Evolutionary conservation across 1,140 invertebrate genomes (phyloP).

Genomic region (Trachelipus rathkii): DNA sequence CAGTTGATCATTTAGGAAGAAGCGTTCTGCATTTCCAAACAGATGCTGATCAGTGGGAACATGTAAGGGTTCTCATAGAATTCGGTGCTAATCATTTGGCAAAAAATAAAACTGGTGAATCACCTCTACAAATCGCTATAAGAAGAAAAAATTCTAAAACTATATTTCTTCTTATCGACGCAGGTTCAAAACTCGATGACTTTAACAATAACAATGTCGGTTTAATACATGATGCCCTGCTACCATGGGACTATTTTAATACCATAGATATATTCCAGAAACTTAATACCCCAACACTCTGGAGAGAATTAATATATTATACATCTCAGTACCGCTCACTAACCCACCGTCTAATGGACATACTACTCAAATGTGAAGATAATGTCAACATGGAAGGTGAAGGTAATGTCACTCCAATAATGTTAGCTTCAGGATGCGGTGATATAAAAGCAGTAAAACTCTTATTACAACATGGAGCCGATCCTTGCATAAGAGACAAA

Average conservation of each 20-base stretch:
- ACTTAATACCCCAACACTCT: slow-evolving; percentile 34
- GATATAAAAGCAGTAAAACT: slow-evolving; percentile 27
- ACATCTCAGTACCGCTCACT: background rate
- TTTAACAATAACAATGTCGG: slow-evolving; percentile 30
- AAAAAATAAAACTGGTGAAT: slow-evolving; percentile 29
- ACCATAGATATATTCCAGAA: slow-evolving; percentile 38
- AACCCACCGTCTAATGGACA: slow-evolving; percentile 12
- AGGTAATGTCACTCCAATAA: slow-evolving; percentile 34
- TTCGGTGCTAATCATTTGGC: slow-evolving; percentile 30
- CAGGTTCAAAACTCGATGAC: slow-evolving; percentile 21
- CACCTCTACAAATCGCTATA: slow-evolving; percentile 35
- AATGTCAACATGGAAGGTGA: slow-evolving; percentile 20
- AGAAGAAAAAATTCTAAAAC: slow-evolving; percentile 23
- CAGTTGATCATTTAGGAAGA: slow-evolving; percentile 33
- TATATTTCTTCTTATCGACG: slow-evolving; percentile 24
- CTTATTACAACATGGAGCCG: slow-evolving; percentile 24
- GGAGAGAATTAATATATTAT: slow-evolving; percentile 34
- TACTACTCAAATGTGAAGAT: slow-evolving; percentile 22
- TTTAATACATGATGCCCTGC: slow-evolving; percentile 32
- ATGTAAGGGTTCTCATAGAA: slow-evolving; percentile 24
- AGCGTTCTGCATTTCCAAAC: slow-evolving; percentile 41
- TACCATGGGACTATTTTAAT: slow-evolving; percentile 41
- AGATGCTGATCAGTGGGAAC: slow-evolving; percentile 19
- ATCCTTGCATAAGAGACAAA: slow-evolving; percentile 16
- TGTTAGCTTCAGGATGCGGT: slow-evolving; percentile 33